Conservation (phyloP, 2,113 vertebrate species). For the Apus apus region DNA sequence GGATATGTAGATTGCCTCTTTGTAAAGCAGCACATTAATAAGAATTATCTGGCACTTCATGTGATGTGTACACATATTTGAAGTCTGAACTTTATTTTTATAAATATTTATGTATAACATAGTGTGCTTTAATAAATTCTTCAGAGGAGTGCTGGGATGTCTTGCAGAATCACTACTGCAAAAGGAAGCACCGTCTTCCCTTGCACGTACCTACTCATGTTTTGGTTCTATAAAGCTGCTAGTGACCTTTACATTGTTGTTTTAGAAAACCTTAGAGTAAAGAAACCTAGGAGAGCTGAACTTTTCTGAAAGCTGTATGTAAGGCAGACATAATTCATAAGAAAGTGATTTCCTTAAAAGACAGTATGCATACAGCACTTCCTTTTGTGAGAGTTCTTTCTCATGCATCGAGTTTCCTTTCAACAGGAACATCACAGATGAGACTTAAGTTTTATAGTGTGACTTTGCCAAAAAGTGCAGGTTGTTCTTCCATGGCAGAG, state of each 20-base stretch:
- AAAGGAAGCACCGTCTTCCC: not conserved
- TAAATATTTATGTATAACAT: not conserved
- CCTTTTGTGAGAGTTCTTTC: not conserved
- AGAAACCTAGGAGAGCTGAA: not conserved
- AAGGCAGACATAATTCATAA: not conserved
- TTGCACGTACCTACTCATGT: not conserved
- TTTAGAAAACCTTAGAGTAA: not conserved
- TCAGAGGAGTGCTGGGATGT: not conserved
- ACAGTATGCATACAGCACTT: not conserved
- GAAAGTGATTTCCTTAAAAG: not conserved
- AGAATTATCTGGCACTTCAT: not conserved
- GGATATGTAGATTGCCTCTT: not conserved
- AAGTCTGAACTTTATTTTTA: not conserved
- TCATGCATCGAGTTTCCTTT: not conserved
- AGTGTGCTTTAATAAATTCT: not conserved
- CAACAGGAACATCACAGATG: not conserved
- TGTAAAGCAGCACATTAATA: not conserved
- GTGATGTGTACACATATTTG: not conserved
- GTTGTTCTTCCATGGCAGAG: not conserved
- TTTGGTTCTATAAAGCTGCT: not conserved
- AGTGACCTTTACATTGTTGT: not conserved
- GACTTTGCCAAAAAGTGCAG: not conserved
- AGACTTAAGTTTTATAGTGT: not conserved
- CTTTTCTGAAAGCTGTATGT: rapidly evolving
- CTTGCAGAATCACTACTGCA: not conserved